A percentile compares a stretch with the other conserved stretches of the same genome.
phyloP scores from a whole-genome alignment of 1,140 invertebrate genomes.

The Elysia chlorotica region DNA sequence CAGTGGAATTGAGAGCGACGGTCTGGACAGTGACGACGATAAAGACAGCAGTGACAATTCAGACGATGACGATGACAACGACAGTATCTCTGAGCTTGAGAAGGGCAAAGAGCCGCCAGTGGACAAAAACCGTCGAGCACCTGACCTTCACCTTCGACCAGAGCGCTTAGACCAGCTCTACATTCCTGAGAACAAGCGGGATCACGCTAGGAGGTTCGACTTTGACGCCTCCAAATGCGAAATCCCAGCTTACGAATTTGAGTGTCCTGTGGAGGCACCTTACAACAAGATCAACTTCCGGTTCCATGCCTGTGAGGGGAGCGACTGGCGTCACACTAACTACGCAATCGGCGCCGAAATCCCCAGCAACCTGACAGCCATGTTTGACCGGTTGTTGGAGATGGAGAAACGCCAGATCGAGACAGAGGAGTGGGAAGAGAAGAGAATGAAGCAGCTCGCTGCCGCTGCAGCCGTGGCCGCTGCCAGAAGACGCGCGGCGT shows the following conservation, averaged over 20 bases:
- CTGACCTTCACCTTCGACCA: slow-evolving; percentile 43
- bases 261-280: slow-evolving; percentile 35
- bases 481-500: slow-evolving; percentile 18
- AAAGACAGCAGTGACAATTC: slow-evolving; percentile 7
- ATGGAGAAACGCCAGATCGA: slow-evolving; percentile 49
- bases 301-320: slow-evolving; percentile 38
- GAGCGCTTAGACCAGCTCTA: slow-evolving; percentile 49
- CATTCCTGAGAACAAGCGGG: slow-evolving; percentile 40
- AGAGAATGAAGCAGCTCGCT: slow-evolving; percentile 29
- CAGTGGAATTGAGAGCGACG: slow-evolving; percentile 44
- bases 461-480: no score
- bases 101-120: slow-evolving; percentile 40
- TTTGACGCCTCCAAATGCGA: slow-evolving; percentile 48
- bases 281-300: slow-evolving; percentile 40
- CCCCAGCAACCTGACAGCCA: slow-evolving; percentile 24
- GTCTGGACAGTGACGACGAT: slow-evolving; percentile 34
- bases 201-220: slow-evolving; percentile 46
- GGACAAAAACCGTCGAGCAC: slow-evolving; percentile 34
- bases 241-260: slow-evolving; percentile 44
- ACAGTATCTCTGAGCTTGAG: slow-evolving; percentile 17
- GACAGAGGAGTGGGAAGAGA: slow-evolving; percentile 52
- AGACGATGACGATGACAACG: slow-evolving; percentile 33
- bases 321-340: slow-evolving; percentile 37
- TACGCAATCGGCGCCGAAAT: slow-evolving; percentile 13
- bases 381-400: slow-evolving; percentile 48